phyloP scores from a whole-genome alignment of 2,797 vertebrate species.

The Karalla daura region DNA sequence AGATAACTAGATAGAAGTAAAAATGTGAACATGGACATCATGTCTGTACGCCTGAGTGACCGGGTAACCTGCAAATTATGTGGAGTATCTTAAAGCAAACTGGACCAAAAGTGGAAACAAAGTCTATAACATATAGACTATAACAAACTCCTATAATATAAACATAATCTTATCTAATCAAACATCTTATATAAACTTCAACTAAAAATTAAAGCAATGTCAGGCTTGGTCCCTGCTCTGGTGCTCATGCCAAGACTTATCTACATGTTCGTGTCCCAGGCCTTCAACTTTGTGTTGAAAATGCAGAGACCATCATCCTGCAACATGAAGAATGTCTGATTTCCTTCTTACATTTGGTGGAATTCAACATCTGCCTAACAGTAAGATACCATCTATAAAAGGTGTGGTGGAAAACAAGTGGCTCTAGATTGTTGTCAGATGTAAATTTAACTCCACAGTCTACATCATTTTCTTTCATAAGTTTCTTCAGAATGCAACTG shows the following conservation, averaged over 20 bases:
- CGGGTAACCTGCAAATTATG: not conserved
- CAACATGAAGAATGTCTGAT: slow-evolving; percentile 52
- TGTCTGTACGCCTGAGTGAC: slow-evolving; percentile 2
- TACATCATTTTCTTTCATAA: not conserved
- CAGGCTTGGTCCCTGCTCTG: too few relatives aligned
- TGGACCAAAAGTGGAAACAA: slow-evolving; percentile 10
- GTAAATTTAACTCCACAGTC: not conserved
- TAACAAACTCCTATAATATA: too few relatives aligned
- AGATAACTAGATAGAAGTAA: slow-evolving; percentile 3
- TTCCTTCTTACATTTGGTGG: too few relatives aligned
- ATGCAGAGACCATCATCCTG: slow-evolving; percentile 33
- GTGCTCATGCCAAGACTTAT: too few relatives aligned
- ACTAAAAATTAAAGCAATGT: too few relatives aligned
- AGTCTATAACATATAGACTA: too few relatives aligned
- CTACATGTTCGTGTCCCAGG: slow-evolving; percentile 30
- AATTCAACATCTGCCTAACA: too few relatives aligned
- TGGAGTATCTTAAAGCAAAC: not conserved
- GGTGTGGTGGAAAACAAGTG: too few relatives aligned
- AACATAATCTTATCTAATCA: too few relatives aligned
- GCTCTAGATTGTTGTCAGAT: too few relatives aligned
- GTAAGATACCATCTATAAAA: too few relatives aligned
- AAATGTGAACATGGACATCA: slow-evolving; percentile 18
- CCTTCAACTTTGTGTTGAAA: slow-evolving; percentile 29
- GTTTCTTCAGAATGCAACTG: not conserved
- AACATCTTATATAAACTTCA: too few relatives aligned